phyloP scores from a whole-genome alignment of 2,113 vertebrate species.

The Meles meles region DNA sequence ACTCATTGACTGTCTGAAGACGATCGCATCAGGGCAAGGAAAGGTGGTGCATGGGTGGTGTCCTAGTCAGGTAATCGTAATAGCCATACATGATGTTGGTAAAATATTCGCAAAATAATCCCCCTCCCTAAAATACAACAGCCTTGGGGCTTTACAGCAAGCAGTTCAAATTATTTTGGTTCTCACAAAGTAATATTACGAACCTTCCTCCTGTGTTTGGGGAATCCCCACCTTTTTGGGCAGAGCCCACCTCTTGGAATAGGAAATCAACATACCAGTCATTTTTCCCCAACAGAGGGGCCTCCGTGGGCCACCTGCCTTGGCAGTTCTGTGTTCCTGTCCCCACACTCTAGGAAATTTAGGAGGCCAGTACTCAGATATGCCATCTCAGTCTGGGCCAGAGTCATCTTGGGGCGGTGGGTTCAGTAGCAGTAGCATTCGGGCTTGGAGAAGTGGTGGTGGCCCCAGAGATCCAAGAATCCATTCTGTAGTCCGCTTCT shows the following conservation, averaged over 20 bases:
- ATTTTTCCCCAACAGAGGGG: not conserved
- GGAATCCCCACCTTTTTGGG: not conserved
- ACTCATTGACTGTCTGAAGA: no score
- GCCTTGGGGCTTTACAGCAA: not conserved
- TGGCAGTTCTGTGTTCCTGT: not conserved
- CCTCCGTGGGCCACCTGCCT: not conserved
- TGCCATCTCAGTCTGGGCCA: fast-evolving
- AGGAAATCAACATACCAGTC: not conserved
- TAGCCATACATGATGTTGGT: not conserved
- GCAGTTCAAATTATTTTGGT: not conserved
- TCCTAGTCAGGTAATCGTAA: not conserved
- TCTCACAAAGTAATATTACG: not conserved
- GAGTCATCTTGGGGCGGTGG: not conserved
- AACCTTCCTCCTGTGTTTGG: not conserved
- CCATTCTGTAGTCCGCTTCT: not conserved
- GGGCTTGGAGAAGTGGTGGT: fast-evolving
- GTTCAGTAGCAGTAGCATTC: no score
- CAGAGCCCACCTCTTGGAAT: not conserved
- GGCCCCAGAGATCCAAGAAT: not conserved
- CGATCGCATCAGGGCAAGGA: not conserved
- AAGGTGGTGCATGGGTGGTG: not conserved
- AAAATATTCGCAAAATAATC: not conserved
- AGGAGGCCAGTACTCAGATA: not conserved
- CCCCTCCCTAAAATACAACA: fast-evolving
- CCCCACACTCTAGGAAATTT: not conserved